Base-by-base conservation (phyloP, 2,888 invertebrate genomes). In the Cybosia mesomella region DNA sequence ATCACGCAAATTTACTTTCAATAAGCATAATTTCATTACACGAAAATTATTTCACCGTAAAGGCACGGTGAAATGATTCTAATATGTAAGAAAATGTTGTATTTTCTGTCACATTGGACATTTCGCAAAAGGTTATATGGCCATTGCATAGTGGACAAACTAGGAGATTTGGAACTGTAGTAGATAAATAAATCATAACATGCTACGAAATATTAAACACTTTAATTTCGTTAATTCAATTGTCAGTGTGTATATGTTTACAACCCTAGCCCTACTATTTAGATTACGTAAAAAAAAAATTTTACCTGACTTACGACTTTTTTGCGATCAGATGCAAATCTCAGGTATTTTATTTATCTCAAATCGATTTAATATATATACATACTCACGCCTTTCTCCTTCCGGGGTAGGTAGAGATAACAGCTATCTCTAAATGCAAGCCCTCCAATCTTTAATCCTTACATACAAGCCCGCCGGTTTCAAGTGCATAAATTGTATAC, bases 1-100 rank as follows among this genome's bases (percentile, higher is more conserved):
- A n/a, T 58, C 58, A 32, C 58, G 58, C 58, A 58, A 58, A 58
- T 58, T 58, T 58, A 58, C 58, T 58, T 58, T 32, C 32, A 58
- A 58, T 58, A 58, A 32, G 32, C 58, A 58, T 58, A 58, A 58
- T 58, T 58, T 58, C 58, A 58, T 58, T 34, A 58, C 58, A 58
- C 28, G 58, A 34, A 58, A 58, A 18, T 32, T 58, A 32, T 58
- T 58, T 32, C 34, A 58, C 32, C 58, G 32, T 58, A n/a, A 58
- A 58, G 10, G 32, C n/a, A 55, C 28, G 24, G 15, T 55, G 55
- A 55, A 55, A 24, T 55, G 24, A 24, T 55, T 55, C 15, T 55
- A 28, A 28, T 28, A 28, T 28, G 0, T 24, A 24, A 55, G 24
- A 55, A 54, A 28, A 55, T 55, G 24, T 28, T 55, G 28, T 55